These are phyloP conservation scores for Pygoscelis antarcticus DNA, from an alignment of 2,113 vertebrate genomes.

Conservation along the genomic window DNA sequence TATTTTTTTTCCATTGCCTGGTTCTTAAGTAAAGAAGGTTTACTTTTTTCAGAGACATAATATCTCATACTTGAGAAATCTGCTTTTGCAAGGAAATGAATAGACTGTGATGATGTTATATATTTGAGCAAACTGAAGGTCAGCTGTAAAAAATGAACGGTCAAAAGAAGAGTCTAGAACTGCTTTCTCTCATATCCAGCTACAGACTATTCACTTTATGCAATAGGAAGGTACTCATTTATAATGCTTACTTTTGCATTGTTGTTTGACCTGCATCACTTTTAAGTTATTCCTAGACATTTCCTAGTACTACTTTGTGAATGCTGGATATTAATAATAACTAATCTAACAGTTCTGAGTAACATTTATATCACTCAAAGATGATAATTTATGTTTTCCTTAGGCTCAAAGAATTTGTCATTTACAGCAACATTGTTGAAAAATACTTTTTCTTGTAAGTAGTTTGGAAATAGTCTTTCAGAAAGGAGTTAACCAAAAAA, in stretches of 20 bases:
- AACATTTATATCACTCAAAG: not conserved
- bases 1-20: not conserved
- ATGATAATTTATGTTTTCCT: not conserved
- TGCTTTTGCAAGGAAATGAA: conserved; percentile 9
- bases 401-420: not conserved
- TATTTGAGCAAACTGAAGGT: not conserved
- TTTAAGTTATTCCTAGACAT: not conserved
- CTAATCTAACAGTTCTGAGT: not conserved
- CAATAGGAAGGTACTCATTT: not conserved
- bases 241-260: not conserved
- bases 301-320: not conserved
- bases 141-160: not conserved
- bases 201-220: not conserved
- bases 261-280: not conserved
- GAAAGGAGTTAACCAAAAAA: not conserved
- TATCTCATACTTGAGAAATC: not conserved
- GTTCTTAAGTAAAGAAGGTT: conserved; percentile 41
- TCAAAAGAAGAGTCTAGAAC: not conserved
- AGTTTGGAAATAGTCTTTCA: not conserved
- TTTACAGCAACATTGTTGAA: not conserved
- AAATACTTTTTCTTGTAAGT: not conserved
- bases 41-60: not conserved
- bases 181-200: not conserved
- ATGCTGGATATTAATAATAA: not conserved
- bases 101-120: not conserved